phyloP scores from a whole-genome alignment of 2,888 invertebrate species.

The Cryptus viduatorius region DNA sequence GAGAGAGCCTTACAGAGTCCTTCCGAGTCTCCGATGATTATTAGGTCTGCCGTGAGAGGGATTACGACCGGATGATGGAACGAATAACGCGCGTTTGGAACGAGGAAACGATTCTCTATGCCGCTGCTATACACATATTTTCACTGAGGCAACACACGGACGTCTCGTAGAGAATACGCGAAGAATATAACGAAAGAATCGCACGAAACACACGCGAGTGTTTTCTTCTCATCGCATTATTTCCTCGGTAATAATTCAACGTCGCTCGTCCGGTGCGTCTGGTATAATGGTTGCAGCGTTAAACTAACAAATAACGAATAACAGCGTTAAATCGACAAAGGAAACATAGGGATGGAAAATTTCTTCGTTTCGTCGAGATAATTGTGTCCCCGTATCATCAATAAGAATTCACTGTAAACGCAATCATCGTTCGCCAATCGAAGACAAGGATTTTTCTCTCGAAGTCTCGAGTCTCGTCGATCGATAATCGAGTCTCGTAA shows the following conservation, averaged over 20 bases:
- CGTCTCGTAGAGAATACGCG: not conserved
- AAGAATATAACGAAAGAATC: constrained; percentile 24
- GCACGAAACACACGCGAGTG: constrained; percentile 22
- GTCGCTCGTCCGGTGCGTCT: not conserved
- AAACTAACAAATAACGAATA: no score
- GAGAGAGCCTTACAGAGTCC: not conserved
- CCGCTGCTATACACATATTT: not conserved
- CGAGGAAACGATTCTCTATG: constrained; percentile 57
- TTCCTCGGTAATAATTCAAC: constrained; percentile 8
- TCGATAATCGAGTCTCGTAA: constrained; percentile 37
- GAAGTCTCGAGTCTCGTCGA: not conserved
- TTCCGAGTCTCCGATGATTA: constrained; percentile 57
- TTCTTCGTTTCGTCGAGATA: not conserved
- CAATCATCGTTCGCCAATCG: not conserved
- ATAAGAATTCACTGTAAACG: not conserved
- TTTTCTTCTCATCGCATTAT: constrained; percentile 12
- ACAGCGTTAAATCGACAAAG: not conserved
- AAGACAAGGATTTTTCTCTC: not conserved
- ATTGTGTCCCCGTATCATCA: not conserved
- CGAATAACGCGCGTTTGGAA: constrained; percentile 45
- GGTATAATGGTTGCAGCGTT: not conserved
- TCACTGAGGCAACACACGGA: not conserved
- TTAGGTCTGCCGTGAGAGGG: constrained; percentile 44
- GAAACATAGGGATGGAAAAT: not conserved
- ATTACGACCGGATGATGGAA: constrained; percentile 64